phyloP scores from a whole-genome alignment of 1,140 invertebrate species.

The Nasonia vitripennis region DNA sequence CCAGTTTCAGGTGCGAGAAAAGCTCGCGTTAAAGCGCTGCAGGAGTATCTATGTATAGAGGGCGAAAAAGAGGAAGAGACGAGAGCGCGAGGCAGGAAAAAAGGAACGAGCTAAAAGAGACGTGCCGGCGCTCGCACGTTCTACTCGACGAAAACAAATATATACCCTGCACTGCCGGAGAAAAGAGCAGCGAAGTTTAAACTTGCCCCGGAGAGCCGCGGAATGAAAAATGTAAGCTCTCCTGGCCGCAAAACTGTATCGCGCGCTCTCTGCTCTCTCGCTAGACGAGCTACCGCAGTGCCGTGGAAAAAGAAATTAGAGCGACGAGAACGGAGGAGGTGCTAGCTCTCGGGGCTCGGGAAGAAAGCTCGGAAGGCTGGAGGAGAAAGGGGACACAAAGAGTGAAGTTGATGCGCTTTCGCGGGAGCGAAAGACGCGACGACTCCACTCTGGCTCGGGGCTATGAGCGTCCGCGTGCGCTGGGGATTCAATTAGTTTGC shows the following conservation, averaged over 20 bases:
- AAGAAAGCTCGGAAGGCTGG: neutral
- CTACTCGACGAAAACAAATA: slow-evolving; percentile 20
- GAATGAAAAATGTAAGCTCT: slow-evolving; percentile 29
- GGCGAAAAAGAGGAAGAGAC: neutral
- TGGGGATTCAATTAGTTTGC: slow-evolving; percentile 20
- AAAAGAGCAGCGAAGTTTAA: slow-evolving; percentile 8
- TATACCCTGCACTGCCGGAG: neutral
- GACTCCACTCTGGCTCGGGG: neutral
- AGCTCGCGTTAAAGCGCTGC: slow-evolving; percentile 7
- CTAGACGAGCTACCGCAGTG: neutral
- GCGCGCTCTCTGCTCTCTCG: neutral
- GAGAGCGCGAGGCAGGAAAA: neutral
- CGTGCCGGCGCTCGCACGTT: neutral
- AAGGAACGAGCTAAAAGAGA: neutral
- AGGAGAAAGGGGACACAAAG: neutral
- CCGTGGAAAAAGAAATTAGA: neutral
- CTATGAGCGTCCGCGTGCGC: neutral
- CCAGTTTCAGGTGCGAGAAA: slow-evolving; percentile 14
- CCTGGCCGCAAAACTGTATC: neutral
- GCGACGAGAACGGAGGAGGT: neutral
- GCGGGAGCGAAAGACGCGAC: neutral
- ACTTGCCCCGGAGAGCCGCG: neutral
- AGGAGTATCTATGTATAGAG: neutral
- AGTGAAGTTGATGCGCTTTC: neutral
- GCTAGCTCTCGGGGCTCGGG: neutral